Evolutionary conservation across 2,113 vertebrate genomes (phyloP).

Genomic region (Solea solea): DNA sequence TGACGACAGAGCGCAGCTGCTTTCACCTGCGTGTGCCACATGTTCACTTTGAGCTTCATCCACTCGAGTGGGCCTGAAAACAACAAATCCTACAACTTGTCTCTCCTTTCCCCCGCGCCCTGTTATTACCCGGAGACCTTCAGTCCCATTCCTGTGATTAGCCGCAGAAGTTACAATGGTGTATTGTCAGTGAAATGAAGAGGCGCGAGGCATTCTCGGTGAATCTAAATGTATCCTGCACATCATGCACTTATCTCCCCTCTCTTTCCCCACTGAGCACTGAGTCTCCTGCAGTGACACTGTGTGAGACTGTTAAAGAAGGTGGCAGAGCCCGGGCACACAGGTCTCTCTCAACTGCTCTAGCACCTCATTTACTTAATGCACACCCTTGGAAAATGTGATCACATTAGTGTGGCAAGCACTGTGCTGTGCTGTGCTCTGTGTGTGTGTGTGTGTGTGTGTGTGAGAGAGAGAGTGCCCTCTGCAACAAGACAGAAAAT

Average conservation of each 20-base stretch:
- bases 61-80: too few species aligned
- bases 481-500: too few species aligned
- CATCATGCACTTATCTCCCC: not conserved
- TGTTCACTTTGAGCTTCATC: too few species aligned
- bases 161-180: not conserved
- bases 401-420: not conserved
- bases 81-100: too few species aligned
- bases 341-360: not conserved
- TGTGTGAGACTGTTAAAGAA: conserved; percentile 14
- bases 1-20: too few species aligned
- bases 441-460: too few species aligned
- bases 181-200: not conserved
- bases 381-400: conserved; percentile 9
- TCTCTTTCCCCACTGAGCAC: not conserved
- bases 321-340: conserved; percentile 5
- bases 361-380: conserved; percentile 49
- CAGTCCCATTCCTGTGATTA: not conserved
- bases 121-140: not conserved
- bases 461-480: too few species aligned
- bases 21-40: too few species aligned
- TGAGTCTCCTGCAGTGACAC: conserved; percentile 14
- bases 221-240: conserved; percentile 19
- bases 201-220: too few species aligned
- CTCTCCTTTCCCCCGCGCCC: too few species aligned
- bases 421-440: too few species aligned